These are phyloP conservation scores for Coelopa frigida DNA, from an alignment of 1,140 invertebrate species.

Conservation along the genomic window DNA sequence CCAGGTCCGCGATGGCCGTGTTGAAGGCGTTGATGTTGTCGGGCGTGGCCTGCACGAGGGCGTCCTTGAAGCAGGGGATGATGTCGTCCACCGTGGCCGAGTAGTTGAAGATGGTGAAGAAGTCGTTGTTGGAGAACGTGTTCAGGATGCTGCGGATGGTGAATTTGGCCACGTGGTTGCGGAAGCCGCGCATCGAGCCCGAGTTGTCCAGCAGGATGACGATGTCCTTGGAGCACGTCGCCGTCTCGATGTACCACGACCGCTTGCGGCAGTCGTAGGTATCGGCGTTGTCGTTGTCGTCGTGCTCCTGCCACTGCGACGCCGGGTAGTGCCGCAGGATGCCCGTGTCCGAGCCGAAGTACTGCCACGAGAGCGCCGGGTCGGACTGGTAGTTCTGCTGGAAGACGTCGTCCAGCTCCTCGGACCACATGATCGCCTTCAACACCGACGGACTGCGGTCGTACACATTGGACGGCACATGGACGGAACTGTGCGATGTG, in stretches of 20 bases:
- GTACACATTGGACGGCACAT: conserved; percentile 91
- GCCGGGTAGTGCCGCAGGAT: conserved; percentile 85
- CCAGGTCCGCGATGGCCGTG: conserved; percentile 57
- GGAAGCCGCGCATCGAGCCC: conserved; percentile 94
- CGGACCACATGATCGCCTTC: conserved; percentile 80
- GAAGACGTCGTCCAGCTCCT: conserved; percentile 75
- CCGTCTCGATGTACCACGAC: conserved; percentile 94
- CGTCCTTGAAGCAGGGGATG: conserved; percentile 73
- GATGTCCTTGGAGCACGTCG: conserved; percentile 95
- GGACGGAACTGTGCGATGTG: conserved; percentile 75
- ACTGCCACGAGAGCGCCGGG: conserved; percentile 89
- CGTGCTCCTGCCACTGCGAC: conserved; percentile 49
- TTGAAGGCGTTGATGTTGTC: conserved; percentile 80
- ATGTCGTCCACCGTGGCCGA: conserved; percentile 58
- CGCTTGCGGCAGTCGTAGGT: conserved; percentile 78
- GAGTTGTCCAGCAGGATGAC: conserved; percentile 91
- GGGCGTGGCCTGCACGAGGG: conserved; percentile 83
- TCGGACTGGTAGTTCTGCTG: conserved; percentile 78
- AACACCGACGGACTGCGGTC: conserved; percentile 63
- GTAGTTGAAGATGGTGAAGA: conserved; percentile 85
- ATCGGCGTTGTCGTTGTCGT: conserved; percentile 49
- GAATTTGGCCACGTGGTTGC: conserved; percentile 55
- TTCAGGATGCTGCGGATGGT: conserved; percentile 84
- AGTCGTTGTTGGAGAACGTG: conserved; percentile 97
- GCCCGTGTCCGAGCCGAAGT: conserved; percentile 89